Conservation (phyloP, 2,113 vertebrate genomes). For the Cryptotis parvus region DNA sequence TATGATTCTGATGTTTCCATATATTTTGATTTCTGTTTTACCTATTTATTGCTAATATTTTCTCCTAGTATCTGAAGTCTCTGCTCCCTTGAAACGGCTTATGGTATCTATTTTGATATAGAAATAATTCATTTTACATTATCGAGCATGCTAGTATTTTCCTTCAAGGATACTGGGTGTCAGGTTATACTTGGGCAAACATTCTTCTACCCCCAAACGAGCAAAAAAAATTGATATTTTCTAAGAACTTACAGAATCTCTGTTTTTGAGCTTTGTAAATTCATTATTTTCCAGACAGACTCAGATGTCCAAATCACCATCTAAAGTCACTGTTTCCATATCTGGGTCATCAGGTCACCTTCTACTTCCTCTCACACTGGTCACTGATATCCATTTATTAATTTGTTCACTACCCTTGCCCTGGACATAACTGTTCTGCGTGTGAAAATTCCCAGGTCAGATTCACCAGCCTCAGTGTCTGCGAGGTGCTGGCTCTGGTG, state of each 20-base stretch:
- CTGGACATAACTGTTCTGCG: background rate
- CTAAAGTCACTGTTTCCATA: background rate
- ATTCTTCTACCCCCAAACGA: background rate
- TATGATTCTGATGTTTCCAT: background rate
- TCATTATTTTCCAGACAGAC: background rate
- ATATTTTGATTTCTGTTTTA: slow-evolving; percentile 53
- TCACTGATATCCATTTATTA: no score
- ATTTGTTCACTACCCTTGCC: background rate
- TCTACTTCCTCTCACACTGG: background rate
- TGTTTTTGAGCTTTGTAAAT: background rate
- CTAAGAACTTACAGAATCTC: background rate
- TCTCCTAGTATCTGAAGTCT: background rate
- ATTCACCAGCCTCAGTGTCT: background rate
- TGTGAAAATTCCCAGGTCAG: no score
- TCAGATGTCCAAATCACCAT: background rate
- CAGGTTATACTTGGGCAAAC: background rate
- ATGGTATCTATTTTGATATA: background rate
- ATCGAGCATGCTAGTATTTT: slow-evolving; percentile 15
- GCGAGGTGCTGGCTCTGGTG: background rate
- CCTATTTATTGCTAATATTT: slow-evolving; percentile 43
- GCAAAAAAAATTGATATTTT: slow-evolving; percentile 34
- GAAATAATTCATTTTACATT: slow-evolving; percentile 29
- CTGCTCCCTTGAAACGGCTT: slow-evolving; percentile 22
- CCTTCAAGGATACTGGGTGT: background rate
- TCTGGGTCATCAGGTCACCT: background rate